Conservation (phyloP, 2,888 invertebrate genomes). For the Cantharis nigra region DNA sequence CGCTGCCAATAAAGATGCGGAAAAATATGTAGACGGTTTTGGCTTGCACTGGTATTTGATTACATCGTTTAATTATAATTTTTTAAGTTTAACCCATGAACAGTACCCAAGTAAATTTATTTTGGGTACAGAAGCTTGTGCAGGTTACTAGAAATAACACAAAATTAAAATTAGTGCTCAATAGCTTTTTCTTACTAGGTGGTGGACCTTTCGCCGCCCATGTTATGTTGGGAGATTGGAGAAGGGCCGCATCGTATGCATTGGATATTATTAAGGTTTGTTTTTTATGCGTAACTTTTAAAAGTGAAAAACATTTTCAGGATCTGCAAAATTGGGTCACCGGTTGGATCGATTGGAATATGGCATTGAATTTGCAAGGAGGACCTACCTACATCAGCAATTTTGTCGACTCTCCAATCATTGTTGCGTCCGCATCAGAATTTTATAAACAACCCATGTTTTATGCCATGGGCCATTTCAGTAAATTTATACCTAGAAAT, state of each 20-base stretch:
- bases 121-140: conserved; percentile 81
- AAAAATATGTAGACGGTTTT: conserved; percentile 72
- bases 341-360: conserved; percentile 93
- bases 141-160: conserved; percentile 59
- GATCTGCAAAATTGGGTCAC: conserved; percentile 75
- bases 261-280: not conserved
- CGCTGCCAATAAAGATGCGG: conserved; percentile 50
- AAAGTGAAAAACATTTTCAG: conserved; percentile 52
- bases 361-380: conserved; percentile 72
- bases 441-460: conserved; percentile 90
- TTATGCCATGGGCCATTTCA: conserved; percentile 82
- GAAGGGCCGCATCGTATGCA: not conserved
- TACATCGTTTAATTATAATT: conserved; percentile 57
- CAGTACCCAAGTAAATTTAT: conserved; percentile 58
- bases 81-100: conserved; percentile 61
- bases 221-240: conserved; percentile 6
- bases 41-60: conserved; percentile 87
- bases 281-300: not conserved
- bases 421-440: conserved; percentile 65
- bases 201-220: too few relatives aligned
- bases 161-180: not conserved
- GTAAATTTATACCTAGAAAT: conserved; percentile 65
- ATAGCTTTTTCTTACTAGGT: not conserved
- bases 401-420: conserved; percentile 80
- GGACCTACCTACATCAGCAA: conserved; percentile 84